Base-by-base conservation (phyloP, 1,140 invertebrate species). In the Tetramorium parvispinum region DNA sequence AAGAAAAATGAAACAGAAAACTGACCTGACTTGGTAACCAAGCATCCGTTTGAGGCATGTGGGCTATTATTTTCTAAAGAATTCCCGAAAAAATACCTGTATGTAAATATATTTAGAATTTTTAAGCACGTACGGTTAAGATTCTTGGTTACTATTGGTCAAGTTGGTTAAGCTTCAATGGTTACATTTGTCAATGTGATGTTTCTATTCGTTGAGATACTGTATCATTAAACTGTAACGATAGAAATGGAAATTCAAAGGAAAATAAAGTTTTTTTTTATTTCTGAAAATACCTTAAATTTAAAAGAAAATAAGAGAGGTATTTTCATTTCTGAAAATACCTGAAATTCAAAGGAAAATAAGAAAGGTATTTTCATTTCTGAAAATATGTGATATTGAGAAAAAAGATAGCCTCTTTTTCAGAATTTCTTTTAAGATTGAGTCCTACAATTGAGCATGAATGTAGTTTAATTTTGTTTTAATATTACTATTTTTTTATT, bases 401-500 rank as follows among this genome's bases (percentile, higher is more conserved):
- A 32, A 32, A 32, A 32, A 32, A 32, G 32, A 32, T 32, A 32
- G 32, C 3, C 32, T 32, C 32, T 32, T 32, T 32, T 32, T 32
- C 32, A 32, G 0, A 32, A 32, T 32, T 32, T 32, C 27, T 32
- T 32, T 32, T 32, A 32, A 1, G 1, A 32, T 32, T 32, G 27
- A 32, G 2, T 32, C 27, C 2, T 32, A 32, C 27, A 32, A 32
- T 32, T 32, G 27, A 32, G 27, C 27, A 32, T 32, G 27, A 32
- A 32, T 32, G 2, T 32, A 32, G 21, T 65, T 37, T 65, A 37
- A 65, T 7, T 40, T 40, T 5, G 18, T 66, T 65, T 65, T 65
- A 68, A 68, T 68, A 65, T 32, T 32, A 32, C 32, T 32, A 65
- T 68, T 68, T 68, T 32, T 37, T 63, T 63, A 16, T 61, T 61